Percentiles rank a stretch among this genome's conserved stretches.
These are phyloP conservation scores for Pachyramphus minor DNA, from an alignment of 2,113 vertebrate species.

Conservation along the genomic window DNA sequence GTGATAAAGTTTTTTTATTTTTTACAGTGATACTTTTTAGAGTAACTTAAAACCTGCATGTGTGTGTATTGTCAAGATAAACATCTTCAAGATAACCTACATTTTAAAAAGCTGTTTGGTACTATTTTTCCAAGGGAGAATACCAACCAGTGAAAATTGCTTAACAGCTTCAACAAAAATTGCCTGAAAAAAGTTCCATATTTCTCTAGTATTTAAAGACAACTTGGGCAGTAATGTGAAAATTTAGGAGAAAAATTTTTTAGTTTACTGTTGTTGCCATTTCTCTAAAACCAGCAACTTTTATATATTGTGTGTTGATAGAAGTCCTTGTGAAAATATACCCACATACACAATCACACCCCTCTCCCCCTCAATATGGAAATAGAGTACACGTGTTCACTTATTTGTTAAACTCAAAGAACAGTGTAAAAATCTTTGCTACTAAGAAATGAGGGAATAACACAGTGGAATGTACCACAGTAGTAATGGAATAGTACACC, in stretches of 20 bases:
- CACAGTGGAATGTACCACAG: rapidly evolving
- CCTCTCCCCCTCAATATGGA: not conserved
- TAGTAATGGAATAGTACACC: not conserved
- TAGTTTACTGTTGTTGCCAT: not conserved
- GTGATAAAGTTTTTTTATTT: not conserved
- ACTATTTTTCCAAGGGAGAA: not conserved
- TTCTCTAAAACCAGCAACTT: not conserved
- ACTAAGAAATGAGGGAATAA: not conserved
- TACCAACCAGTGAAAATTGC: not conserved
- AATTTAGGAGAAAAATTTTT: rapidly evolving
- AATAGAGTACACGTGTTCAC: not conserved
- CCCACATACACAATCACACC: not conserved
- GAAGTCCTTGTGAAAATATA: not conserved
- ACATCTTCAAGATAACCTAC: not conserved
- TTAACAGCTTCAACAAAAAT: not conserved
- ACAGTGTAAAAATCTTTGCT: not conserved
- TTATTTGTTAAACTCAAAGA: not conserved
- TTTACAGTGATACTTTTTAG: not conserved
- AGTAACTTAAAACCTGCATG: not conserved
- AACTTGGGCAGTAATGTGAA: not conserved
- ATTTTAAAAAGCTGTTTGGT: not conserved
- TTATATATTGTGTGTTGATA: not conserved
- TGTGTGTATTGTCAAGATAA: not conserved
- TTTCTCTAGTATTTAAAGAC: not conserved
- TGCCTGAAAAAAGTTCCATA: not conserved